Conservation (phyloP, 2,113 vertebrate genomes). For the Catharus bicknelli region DNA sequence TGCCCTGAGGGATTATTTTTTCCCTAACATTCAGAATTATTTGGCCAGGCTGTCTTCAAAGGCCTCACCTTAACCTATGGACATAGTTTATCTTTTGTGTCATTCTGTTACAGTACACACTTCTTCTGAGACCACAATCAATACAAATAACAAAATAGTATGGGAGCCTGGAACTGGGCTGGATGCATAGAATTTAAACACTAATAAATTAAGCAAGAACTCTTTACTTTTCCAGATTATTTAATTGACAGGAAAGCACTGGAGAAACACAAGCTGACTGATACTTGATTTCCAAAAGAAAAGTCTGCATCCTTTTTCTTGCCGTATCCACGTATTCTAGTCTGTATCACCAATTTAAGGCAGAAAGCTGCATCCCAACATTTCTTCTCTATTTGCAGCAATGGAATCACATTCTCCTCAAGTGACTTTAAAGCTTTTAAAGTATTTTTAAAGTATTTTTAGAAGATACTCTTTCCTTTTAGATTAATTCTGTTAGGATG, state of each 20-base stretch:
- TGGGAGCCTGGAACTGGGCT: not conserved
- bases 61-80: not conserved
- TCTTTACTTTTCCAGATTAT: not conserved
- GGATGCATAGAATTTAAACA: not conserved
- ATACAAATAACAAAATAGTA: not conserved
- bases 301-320: not conserved
- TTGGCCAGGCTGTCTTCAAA: not conserved
- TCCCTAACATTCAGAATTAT: not conserved
- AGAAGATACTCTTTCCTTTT: not conserved
- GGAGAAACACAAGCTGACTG: not conserved
- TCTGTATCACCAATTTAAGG: fast-evolving
- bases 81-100: not conserved
- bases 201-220: not conserved
- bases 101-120: not conserved
- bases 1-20: not conserved
- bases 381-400: not conserved
- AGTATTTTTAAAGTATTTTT: not conserved
- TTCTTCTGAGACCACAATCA: not conserved
- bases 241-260: not conserved
- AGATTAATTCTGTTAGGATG: not conserved
- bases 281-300: not conserved
- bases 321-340: not conserved
- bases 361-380: not conserved
- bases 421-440: not conserved
- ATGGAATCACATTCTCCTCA: not conserved